Base-by-base conservation (phyloP, 2,113 vertebrate genomes). In the Mus spicilegus region DNA sequence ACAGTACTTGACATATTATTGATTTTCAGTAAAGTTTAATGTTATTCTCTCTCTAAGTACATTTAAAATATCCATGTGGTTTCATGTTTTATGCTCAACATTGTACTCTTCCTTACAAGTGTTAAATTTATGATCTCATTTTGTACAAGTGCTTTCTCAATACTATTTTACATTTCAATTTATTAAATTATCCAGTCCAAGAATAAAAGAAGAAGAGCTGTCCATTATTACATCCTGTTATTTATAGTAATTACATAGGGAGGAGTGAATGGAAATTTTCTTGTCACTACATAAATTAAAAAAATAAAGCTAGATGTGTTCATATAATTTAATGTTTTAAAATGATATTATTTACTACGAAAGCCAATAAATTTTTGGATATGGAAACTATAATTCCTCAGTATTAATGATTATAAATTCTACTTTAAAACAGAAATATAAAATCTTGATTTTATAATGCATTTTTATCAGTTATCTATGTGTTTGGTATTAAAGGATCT, bases 141-240 rank as follows among this genome's bases (percentile, higher is more conserved):
- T 97, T 76, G 39, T 76, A 11, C 86, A 93, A 97, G 65, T 92
- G 82, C 36, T 87, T 96, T 97, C 95, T 95, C 91, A 95, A 95
- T 93, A 96, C 87, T 96, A 96, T 80, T 96, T 98, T 97, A 58
- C 93, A 97, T 96, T 97, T 96, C 87, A 97, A 42, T 42, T 42
- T 42, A 42, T 42, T 42, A 96, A 65, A 30, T 67, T 92, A 91
- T 67, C 33, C 78, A 80, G 30, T 85, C 95, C 58, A 89, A 89
- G 0, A 7, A 95, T 97, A 89, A 97, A 95, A 96, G 36, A 67
- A 8, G 87, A 93, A 94, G 70, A 91, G 46, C 24, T 36, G 88
- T 86, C 54, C 81, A 89, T 81, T 87, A 90, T 91, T 86, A 93
- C 69, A 75, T 82, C 93, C 72, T 75, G 67, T 70, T 94, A 80